Base-by-base conservation (phyloP, 2,113 vertebrate species). In the Aspidoscelis tigris region DNA sequence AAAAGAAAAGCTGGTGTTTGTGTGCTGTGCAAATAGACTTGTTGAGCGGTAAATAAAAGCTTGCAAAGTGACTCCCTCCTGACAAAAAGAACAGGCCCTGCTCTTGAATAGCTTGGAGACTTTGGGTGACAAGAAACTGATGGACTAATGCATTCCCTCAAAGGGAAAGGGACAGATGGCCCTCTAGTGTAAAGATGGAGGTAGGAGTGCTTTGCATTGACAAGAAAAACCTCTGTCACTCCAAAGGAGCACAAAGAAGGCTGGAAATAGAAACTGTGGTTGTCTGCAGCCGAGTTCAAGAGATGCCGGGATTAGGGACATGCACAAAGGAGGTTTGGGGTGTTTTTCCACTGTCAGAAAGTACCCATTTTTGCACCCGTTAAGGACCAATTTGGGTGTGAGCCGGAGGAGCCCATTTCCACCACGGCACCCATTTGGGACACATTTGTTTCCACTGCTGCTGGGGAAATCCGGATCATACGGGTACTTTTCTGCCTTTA, bases 181-280 rank as follows among this genome's bases (percentile, higher is more conserved):
- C 93, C 91, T 91, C 92, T 93, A 94, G 93, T 91, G 93, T 94
- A 90, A 94, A 93, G 89, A 80, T 70, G 83, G 68, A 1, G 89
- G 82, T 39, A 91, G 44, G 89, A 41, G 0, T 3, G 85, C 65
- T 58, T 24, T 64, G 87, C 72, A 69, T 0, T 1, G 86, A 58
- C 85, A 5, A 12, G 81, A 0, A 14, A 88, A 76, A 33, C 33
- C 80, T 6, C 16, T 5, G 66, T 33, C 75, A 16, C 4, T 0
- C 74, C 53, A 70, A 2, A 24, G 69, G 47, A 69, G 79, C 66
- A 14, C 0, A 66, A 22, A 0, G 0, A 0, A 65, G 1, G 71
- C 50, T 33, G 24, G 66, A 33, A 80, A 61, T 21, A 3, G 1
- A 18, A 0, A 58, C 8, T 8, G 10, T 20, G 24, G 9, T 6